These are phyloP conservation scores for Melinaea marsaeus DNA, from an alignment of 2,888 invertebrate genomes.

Conservation along the genomic window DNA sequence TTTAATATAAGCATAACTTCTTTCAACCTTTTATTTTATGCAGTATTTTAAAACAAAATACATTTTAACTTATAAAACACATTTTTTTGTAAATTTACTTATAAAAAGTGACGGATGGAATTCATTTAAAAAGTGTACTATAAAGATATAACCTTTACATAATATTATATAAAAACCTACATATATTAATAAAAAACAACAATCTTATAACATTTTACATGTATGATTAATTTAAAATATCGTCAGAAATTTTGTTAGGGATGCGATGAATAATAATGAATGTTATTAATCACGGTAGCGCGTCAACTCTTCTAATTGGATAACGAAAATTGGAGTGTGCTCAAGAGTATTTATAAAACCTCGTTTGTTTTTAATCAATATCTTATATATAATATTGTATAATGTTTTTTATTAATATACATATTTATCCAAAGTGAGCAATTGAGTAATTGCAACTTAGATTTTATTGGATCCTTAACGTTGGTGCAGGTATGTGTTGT, in stretches of 20 bases:
- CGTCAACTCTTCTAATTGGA: constrained; percentile 5
- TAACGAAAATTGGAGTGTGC: constrained; percentile 5
- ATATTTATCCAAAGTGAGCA: no score
- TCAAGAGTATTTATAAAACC: constrained; percentile 7
- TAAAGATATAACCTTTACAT: neutral
- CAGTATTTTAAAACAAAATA: no score
- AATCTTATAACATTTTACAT: neutral
- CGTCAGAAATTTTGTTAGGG: constrained; percentile 3
- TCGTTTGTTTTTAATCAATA: neutral
- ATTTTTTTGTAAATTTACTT: no score
- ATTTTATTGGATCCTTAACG: no score
- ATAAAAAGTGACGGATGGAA: no score
- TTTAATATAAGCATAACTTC: no score
- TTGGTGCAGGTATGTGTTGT: no score
- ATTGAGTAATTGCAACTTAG: no score
- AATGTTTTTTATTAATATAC: no score
- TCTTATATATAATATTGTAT: neutral
- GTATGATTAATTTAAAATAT: neutral
- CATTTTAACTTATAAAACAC: no score
- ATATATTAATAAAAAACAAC: neutral
- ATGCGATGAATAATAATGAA: constrained; percentile 4
- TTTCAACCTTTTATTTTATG: no score
- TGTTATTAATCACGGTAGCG: constrained; percentile 1
- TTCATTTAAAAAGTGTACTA: no score
- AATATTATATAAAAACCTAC: neutral